Base-by-base conservation (phyloP, 1,140 invertebrate genomes). In the Drosophila aff. region DNA sequence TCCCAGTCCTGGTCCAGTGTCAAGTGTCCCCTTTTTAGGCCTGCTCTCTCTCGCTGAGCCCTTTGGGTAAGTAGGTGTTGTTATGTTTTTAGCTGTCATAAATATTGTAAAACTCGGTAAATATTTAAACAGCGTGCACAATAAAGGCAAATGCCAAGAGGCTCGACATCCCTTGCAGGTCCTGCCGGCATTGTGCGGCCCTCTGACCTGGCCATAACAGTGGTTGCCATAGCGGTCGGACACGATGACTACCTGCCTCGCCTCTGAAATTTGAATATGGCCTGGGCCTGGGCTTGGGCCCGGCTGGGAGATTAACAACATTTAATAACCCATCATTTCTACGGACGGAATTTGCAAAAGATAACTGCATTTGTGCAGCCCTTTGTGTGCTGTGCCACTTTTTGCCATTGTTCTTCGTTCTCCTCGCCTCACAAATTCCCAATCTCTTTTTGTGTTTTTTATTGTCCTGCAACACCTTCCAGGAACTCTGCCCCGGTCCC, bases 11-110 rank as follows among this genome's bases (percentile, higher is more conserved):
- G 8, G 38, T 60, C 33, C 64, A 79, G 85, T 91, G 82, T 89
- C 85, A 89, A 90, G 84, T 89, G 84, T 90, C 85, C 47, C 59
- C 47, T 79, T 65, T 53, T 43, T 28, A 40, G 52, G 33, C 55
- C 28, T 46, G 33, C 26, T 43, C 31, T 41, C 44, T 8, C 21
- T 38, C 33, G 11, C 43, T 72, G 69, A 71, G 66, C 69, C 71
- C 71, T 73, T 74, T 58, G 49, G 43, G 69, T 71, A 71, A 85
- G 81, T 90, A 90, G 82, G 86, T 90, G 79, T 85, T 90, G 82
- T 91, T 90, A 90, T 90, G 82, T 90, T 90, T 90, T 90, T 90
- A 90, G 82, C 86, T 91, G 85, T 90, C 85, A 90, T 90, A 90
- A 90, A 90, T 90, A 90, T 86, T 90, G 82, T 91, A 90, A 91